phyloP scores from a whole-genome alignment of 2,113 vertebrate genomes.

The Gobius niger region DNA sequence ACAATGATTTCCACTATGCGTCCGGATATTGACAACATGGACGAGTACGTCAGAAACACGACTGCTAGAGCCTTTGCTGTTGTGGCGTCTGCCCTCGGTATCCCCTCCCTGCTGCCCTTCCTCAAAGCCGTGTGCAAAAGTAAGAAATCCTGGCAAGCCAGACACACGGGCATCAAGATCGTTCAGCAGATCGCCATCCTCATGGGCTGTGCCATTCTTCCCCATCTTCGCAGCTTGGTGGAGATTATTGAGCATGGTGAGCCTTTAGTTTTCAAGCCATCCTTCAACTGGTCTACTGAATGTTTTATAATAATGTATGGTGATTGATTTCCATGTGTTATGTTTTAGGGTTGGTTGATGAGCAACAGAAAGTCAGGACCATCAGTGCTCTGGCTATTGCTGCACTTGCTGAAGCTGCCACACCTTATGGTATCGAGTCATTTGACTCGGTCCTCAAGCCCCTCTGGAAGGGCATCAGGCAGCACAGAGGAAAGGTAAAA shows the following conservation, averaged over 20 bases:
- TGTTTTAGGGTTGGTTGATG: slow-evolving; percentile 90
- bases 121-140: slow-evolving; percentile 99
- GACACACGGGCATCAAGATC: slow-evolving; percentile 98
- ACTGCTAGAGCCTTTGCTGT: slow-evolving; percentile 97
- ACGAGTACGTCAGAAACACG: slow-evolving; percentile 98
- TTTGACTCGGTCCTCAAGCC: slow-evolving; percentile 98
- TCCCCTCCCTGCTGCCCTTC: slow-evolving; percentile 95
- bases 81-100: slow-evolving; percentile 96
- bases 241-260: slow-evolving; percentile 98
- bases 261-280: slow-evolving; percentile 33
- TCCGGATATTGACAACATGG: slow-evolving; percentile 99
- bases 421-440: slow-evolving; percentile 97
- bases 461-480: slow-evolving; percentile 97
- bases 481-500: slow-evolving; percentile 96
- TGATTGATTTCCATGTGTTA: neutral
- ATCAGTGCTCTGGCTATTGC: slow-evolving; percentile 98
- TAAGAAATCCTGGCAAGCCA: slow-evolving; percentile 98
- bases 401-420: slow-evolving; percentile 95
- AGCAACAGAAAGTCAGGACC: slow-evolving; percentile 98
- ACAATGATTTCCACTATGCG: slow-evolving; percentile 99
- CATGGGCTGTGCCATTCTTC: slow-evolving; percentile 98
- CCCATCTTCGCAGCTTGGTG: slow-evolving; percentile 96
- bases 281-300: too few species aligned
- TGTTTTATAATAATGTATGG: neutral
- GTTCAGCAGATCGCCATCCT: slow-evolving; percentile 99